Conservation (phyloP, 2,797 vertebrate species). For the Sus cebifrons region DNA sequence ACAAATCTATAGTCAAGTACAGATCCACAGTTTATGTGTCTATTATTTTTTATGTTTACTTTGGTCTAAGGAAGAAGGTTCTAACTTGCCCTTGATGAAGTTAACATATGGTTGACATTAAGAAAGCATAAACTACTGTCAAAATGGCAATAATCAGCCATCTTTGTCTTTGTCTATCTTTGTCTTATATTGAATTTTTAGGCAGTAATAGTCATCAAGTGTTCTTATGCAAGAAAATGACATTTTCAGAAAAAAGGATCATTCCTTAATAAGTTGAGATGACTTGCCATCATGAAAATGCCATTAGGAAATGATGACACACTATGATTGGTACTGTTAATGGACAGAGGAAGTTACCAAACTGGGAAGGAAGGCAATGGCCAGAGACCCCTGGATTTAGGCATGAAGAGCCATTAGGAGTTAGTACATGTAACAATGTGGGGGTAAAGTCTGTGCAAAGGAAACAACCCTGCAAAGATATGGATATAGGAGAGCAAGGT, state of each 20-base stretch:
- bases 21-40: background rate
- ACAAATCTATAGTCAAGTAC: background rate
- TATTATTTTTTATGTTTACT: background rate
- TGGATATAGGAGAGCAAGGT: background rate
- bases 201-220: background rate
- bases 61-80: background rate
- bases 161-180: background rate
- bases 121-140: background rate
- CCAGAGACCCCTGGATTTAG: background rate
- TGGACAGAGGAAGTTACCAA: background rate
- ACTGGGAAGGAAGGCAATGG: background rate
- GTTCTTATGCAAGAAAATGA: background rate
- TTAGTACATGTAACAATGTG: fast-evolving
- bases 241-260: background rate
- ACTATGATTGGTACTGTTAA: background rate
- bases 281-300: slow-evolving; percentile 33
- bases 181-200: slow-evolving; percentile 25
- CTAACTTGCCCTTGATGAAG: background rate
- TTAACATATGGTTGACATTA: background rate
- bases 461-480: background rate
- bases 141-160: background rate
- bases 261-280: slow-evolving; percentile 5
- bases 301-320: background rate
- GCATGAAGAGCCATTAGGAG: background rate
- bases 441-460: background rate